phyloP scores from a whole-genome alignment of 2,888 invertebrate genomes.

The Drosophila helvetica region DNA sequence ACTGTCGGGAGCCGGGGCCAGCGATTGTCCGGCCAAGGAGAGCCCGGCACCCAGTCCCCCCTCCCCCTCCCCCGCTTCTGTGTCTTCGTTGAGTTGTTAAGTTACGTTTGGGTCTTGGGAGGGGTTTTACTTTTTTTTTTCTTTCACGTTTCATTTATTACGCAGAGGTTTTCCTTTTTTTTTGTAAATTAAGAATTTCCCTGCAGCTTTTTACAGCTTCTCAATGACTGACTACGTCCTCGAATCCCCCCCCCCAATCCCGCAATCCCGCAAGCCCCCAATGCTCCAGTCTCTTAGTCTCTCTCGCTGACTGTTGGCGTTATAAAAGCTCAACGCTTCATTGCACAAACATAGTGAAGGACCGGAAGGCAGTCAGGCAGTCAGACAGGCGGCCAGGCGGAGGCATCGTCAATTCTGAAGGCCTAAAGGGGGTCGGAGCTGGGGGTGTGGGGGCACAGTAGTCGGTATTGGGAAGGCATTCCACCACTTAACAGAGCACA shows the following conservation, averaged over 20 bases:
- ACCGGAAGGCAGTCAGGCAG: slow-evolving; percentile 39
- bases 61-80: not conserved
- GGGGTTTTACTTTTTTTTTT: slow-evolving; percentile 31
- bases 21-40: slow-evolving; percentile 59
- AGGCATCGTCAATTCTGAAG: slow-evolving; percentile 44
- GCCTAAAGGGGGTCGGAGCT: slow-evolving; percentile 27
- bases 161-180: slow-evolving; percentile 59
- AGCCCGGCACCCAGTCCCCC: not conserved
- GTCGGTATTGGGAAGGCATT: slow-evolving; percentile 37
- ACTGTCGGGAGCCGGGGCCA: slow-evolving; percentile 35
- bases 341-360: slow-evolving; percentile 71
- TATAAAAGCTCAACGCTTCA: slow-evolving; percentile 77
- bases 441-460: not conserved
- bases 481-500: slow-evolving; percentile 62
- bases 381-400: slow-evolving; percentile 29
- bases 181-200: slow-evolving; percentile 72
- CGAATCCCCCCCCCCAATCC: slow-evolving; percentile 3
- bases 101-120: slow-evolving; percentile 47
- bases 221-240: slow-evolving; percentile 56
- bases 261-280: not conserved
- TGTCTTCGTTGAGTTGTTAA: slow-evolving; percentile 49
- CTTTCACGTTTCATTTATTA: slow-evolving; percentile 74
- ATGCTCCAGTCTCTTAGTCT: slow-evolving; percentile 45
- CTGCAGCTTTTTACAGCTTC: slow-evolving; percentile 65
- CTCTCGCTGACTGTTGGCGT: slow-evolving; percentile 72